Percentiles rank a stretch among this genome's conserved stretches.
Evolutionary conservation across 2,797 vertebrate genomes (phyloP).

Genomic region (Sebastes kiyomatsui): DNA sequence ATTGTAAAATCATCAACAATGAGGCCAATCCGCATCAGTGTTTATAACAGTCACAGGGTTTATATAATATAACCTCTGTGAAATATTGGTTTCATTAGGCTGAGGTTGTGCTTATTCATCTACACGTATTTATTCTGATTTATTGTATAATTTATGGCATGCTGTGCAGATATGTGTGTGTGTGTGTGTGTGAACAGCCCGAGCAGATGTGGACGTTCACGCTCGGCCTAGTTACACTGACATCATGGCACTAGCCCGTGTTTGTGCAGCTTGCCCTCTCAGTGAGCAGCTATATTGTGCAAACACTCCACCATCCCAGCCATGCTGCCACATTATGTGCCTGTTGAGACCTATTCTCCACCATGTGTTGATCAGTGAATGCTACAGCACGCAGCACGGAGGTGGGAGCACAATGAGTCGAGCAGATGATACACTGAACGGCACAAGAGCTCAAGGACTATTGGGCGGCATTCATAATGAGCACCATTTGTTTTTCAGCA

Average conservation of each 20-base stretch:
- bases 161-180: background rate
- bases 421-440: background rate
- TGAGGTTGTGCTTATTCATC: too few relatives aligned
- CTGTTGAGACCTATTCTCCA: conserved; percentile 22
- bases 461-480: background rate
- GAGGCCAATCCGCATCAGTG: too few relatives aligned
- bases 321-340: conserved; percentile 25
- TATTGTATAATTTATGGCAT: background rate
- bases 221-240: conserved; percentile 36
- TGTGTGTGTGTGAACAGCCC: background rate
- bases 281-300: conserved; percentile 16
- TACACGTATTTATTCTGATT: background rate
- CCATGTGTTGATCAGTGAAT: conserved; percentile 28
- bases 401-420: background rate
- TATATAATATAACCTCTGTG: too few relatives aligned
- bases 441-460: background rate
- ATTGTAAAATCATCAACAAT: too few relatives aligned
- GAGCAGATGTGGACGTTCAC: conserved; percentile 47
- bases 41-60: too few relatives aligned
- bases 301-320: conserved; percentile 34
- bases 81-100: too few relatives aligned
- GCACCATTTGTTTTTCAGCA: background rate
- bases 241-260: conserved; percentile 53
- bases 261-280: conserved; percentile 66
- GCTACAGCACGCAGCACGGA: background rate